Base-by-base conservation (phyloP, 2,797 vertebrate genomes). In the Tenualosa ilisha region DNA sequence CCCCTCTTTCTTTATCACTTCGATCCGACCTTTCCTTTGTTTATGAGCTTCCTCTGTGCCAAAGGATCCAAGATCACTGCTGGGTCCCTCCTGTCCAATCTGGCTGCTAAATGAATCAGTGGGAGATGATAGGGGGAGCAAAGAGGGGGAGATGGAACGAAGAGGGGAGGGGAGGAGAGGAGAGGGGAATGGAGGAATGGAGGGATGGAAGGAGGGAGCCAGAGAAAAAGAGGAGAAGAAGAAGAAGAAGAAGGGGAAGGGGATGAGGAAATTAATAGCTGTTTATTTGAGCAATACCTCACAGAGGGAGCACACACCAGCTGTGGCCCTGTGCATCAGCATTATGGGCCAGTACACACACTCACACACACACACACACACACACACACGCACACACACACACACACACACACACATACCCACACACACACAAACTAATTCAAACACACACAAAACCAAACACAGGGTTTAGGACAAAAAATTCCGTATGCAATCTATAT, bases 211-310 rank as follows among this genome's bases (percentile, higher is more conserved):
- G 20, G 56, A 24, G 51, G 65, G n/a, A 46, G 37, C 12, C 51
- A 49, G 43, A 49, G 84, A 7, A 49, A 3, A 6, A 46, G 26
- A 8, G 31, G 37, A 51, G 26, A 8, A 49, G 37, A 7, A 49
- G 12, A 6, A 46, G 26, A 8, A 49, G 37, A 51, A 15, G 31
- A 13, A 15, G 53, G 83, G 82, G 13, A 1, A 89, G 31, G 11
- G 20, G 84, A 81, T 50, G 53, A 81, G 26, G 84, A 24, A 54
- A 83, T 86, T 56, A 81, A 83, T 84, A 24, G 81, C 65, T 63
- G 63, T 83, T 87, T 83, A 86, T 86, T 82, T 86, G 63, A 59
- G 86, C 51, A 82, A 31, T 37, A 43, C 81, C 49, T 7, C 84
- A 83, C 26, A 51, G 63, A 79, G 49, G 24, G 15, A 65, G 50